phyloP scores from a whole-genome alignment of 2,888 invertebrate genomes.

The Cheilosia scutellata region DNA sequence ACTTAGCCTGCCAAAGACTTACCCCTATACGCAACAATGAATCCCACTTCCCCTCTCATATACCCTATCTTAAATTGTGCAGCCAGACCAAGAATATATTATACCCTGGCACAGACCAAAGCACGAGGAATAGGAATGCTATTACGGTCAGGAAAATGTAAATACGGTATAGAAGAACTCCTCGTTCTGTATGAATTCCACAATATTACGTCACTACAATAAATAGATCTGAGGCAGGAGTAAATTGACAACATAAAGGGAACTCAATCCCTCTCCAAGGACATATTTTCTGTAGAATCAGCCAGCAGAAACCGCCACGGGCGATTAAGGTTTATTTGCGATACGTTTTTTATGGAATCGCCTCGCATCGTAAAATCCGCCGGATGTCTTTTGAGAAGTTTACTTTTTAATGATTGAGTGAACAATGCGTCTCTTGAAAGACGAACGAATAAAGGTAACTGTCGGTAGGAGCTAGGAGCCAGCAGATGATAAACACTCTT shows the following conservation, averaged over 20 bases:
- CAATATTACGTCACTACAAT: conserved; percentile 28
- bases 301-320: conserved; percentile 8
- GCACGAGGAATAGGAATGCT: conserved; percentile 48
- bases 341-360: conserved; percentile 50
- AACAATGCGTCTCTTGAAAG: neutral
- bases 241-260: neutral
- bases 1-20: neutral
- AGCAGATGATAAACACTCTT: conserved; percentile 55
- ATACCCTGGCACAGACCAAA: neutral
- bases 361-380: conserved; percentile 32
- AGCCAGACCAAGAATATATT: neutral
- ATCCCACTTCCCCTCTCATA: conserved; percentile 15
- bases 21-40: conserved; percentile 9
- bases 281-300: neutral
- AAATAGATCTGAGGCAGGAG: neutral
- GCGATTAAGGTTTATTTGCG: conserved; percentile 60
- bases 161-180: conserved; percentile 33
- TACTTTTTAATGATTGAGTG: conserved; percentile 26
- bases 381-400: conserved; percentile 11
- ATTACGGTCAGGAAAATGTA: conserved; percentile 49
- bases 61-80: conserved; percentile 14
- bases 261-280: neutral
- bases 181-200: neutral
- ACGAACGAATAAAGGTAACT: neutral
- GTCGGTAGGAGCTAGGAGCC: neutral